Percentiles rank a stretch among this genome's conserved stretches.
Evolutionary conservation across 1,140 invertebrate genomes (phyloP).

Genomic region (Plectrocnemia conspersa): DNA sequence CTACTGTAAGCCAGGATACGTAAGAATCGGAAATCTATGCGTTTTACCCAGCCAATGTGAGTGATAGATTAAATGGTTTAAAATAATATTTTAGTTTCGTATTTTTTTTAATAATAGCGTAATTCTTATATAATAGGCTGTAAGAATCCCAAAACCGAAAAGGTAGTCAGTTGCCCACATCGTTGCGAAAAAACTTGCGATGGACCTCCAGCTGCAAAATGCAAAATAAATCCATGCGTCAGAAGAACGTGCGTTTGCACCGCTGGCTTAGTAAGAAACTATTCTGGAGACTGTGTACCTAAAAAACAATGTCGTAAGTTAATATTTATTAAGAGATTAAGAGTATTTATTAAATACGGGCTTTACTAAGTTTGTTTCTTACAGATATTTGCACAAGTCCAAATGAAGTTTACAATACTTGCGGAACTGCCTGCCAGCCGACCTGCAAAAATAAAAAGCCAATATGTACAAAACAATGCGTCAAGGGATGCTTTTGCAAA

Average conservation of each 20-base stretch:
- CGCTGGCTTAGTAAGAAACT: not conserved
- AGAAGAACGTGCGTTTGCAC: not conserved
- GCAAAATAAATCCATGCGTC: not conserved
- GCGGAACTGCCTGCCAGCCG: slow-evolving; percentile 6
- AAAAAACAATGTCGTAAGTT: slow-evolving; percentile 6
- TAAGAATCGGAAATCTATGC: not conserved
- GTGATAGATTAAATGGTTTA: not conserved
- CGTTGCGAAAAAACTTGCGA: slow-evolving; percentile 7
- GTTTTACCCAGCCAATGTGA: slow-evolving; percentile 1
- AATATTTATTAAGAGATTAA: slow-evolving; percentile 1
- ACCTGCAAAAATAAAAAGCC: slow-evolving; percentile 10
- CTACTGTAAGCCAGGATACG: slow-evolving; percentile 1
- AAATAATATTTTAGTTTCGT: not conserved
- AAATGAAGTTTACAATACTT: slow-evolving; percentile 3
- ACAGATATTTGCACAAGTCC: not conserved
- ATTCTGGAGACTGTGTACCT: slow-evolving; percentile 2
- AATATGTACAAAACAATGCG: not conserved
- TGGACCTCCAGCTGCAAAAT: not conserved
- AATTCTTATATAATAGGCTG: not conserved
- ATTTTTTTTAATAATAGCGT: not conserved
- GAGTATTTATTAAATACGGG: not conserved
- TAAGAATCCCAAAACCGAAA: slow-evolving; percentile 2
- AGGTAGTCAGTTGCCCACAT: slow-evolving; percentile 3
- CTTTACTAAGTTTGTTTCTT: not conserved
- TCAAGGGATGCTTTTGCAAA: slow-evolving; percentile 10